Conservation (phyloP, 2,113 vertebrate species). For the Cisticola juncidis region DNA sequence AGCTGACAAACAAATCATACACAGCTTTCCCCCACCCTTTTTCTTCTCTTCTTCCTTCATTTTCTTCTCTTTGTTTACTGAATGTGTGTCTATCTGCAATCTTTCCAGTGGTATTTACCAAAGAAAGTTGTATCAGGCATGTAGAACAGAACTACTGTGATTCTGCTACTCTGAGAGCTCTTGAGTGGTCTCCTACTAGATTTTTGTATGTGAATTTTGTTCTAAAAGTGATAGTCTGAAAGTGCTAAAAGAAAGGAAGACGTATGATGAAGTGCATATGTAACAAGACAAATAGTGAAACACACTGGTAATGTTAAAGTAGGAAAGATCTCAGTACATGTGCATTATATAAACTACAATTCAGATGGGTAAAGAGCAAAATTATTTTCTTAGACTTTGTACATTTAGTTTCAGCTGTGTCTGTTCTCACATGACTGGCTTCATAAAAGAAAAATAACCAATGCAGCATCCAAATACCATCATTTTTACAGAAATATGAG, state of each 20-base stretch:
- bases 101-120: neutral
- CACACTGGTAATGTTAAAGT: neutral
- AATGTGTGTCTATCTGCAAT: neutral
- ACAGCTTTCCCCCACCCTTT: fast-evolving
- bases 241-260: neutral
- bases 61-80: neutral
- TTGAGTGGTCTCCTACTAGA: neutral
- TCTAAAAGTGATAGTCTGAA: neutral
- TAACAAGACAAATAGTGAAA: neutral
- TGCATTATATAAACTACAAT: neutral
- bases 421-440: neutral
- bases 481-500: neutral
- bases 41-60: neutral
- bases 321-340: neutral
- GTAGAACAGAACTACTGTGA: neutral
- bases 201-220: neutral
- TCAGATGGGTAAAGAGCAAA: neutral
- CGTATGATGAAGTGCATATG: neutral
- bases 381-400: neutral
- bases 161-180: neutral
- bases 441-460: neutral
- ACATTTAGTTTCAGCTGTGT: neutral
- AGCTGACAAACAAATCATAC: neutral
- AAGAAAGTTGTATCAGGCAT: neutral
- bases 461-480: neutral